Conservation (phyloP, 1,140 invertebrate species). For the Nasonia longicornis region DNA sequence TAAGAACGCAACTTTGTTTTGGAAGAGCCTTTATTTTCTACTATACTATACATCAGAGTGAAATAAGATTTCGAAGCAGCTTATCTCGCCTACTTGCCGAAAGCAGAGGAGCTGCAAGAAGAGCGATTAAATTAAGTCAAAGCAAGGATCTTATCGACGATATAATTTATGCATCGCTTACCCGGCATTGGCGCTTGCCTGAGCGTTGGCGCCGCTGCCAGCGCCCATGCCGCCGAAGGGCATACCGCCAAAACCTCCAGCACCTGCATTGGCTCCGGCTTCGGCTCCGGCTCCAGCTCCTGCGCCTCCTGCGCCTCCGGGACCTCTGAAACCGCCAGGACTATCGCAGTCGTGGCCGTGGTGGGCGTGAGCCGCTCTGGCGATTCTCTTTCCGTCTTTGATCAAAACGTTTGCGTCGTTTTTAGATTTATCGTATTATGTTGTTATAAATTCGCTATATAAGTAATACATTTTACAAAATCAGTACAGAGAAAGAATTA, state of each 20-base stretch:
- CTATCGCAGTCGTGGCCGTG: neutral
- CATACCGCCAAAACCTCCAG: neutral
- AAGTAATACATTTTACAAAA: too few relatives aligned
- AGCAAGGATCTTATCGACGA: too few relatives aligned
- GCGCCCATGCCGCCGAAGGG: neutral
- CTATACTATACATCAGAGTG: too few relatives aligned
- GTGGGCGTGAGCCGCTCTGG: neutral
- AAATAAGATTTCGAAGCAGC: too few relatives aligned
- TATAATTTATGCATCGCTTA: neutral
- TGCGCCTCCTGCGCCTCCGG: neutral
- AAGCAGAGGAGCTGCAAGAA: too few relatives aligned
- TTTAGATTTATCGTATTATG: neutral
- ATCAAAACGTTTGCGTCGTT: neutral
- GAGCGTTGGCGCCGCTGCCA: neutral
- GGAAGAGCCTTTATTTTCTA: too few relatives aligned
- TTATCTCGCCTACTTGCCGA: too few relatives aligned
- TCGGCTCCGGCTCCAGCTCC: neutral
- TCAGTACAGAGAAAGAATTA: too few relatives aligned
- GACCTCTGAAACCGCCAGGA: neutral
- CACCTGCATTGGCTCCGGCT: neutral
- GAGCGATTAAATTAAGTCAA: too few relatives aligned
- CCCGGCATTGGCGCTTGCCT: neutral
- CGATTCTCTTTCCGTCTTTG: neutral
- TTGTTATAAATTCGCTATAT: too few relatives aligned
- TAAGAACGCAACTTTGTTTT: too few relatives aligned